Evolutionary conservation across 2,113 vertebrate genomes (phyloP).

Genomic region (Apaloderma vittatum): DNA sequence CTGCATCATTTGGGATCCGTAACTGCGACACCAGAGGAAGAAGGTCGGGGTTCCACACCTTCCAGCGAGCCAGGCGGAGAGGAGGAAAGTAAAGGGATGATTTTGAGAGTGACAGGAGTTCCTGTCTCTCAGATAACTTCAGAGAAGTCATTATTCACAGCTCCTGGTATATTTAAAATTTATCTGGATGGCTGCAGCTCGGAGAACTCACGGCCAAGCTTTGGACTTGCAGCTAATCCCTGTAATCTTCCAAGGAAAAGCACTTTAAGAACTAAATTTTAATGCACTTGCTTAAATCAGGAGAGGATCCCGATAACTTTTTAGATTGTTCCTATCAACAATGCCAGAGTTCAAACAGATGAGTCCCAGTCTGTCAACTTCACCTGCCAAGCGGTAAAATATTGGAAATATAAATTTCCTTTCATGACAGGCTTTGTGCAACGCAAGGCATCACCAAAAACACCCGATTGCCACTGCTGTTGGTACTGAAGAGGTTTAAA

Average conservation of each 20-base stretch:
- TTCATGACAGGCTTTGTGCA: neutral
- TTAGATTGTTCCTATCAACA: neutral
- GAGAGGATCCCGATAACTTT: neutral
- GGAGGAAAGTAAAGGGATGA: neutral
- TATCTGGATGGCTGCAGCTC: neutral
- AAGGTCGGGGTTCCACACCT: neutral
- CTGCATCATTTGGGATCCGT: neutral
- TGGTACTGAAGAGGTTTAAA: neutral
- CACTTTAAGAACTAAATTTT: neutral
- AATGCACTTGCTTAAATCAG: conserved; percentile 31
- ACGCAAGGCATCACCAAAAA: neutral
- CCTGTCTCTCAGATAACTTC: neutral
- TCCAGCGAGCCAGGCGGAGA: neutral
- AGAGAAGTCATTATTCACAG: neutral
- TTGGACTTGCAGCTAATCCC: neutral
- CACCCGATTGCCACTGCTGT: neutral
- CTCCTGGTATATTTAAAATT: neutral
- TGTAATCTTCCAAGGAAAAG: conserved; percentile 26
- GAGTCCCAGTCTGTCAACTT: neutral
- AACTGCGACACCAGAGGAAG: neutral
- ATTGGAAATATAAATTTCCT: neutral
- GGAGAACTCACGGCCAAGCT: neutral
- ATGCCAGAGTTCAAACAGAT: neutral
- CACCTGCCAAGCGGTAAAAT: neutral
- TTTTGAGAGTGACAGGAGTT: neutral